Percentiles rank a stretch among this genome's conserved stretches.
Conservation (phyloP, 1,140 invertebrate genomes). For the Zaprionus davidi region DNA sequence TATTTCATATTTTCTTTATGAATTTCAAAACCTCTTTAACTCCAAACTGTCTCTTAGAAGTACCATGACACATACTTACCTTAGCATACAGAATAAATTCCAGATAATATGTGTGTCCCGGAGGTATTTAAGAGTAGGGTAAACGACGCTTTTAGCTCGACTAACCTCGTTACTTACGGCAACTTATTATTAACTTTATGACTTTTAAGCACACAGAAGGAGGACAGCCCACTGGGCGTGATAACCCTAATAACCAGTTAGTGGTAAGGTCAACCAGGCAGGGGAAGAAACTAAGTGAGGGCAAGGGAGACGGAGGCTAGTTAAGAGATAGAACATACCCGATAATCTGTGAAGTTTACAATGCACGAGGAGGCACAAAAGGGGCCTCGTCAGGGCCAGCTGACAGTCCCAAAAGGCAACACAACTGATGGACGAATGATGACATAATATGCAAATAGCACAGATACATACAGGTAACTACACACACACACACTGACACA, state of each 20-base stretch:
- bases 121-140: conserved; percentile 39
- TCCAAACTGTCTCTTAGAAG: not conserved
- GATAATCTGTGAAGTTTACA: conserved; percentile 76
- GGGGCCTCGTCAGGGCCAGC: conserved; percentile 44
- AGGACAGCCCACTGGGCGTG: conserved; percentile 33
- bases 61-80: not conserved
- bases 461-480: conserved; percentile 53
- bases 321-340: conserved; percentile 23
- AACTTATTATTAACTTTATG: conserved; percentile 63
- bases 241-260: conserved; percentile 63
- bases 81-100: not conserved
- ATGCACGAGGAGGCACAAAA: conserved; percentile 24
- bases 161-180: conserved; percentile 67
- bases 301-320: not conserved
- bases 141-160: conserved; percentile 39
- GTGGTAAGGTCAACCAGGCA: conserved; percentile 30
- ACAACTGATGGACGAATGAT: conserved; percentile 76
- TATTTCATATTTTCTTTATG: not conserved
- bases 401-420: conserved; percentile 68
- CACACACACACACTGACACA: conserved; percentile 16
- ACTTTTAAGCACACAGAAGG: conserved; percentile 38
- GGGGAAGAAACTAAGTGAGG: not conserved
- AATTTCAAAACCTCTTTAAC: not conserved
- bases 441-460: conserved; percentile 80
- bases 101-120: conserved; percentile 15